These are phyloP conservation scores for Cyanocitta stelleri DNA, from an alignment of 2,113 vertebrate genomes.

Conservation along the genomic window DNA sequence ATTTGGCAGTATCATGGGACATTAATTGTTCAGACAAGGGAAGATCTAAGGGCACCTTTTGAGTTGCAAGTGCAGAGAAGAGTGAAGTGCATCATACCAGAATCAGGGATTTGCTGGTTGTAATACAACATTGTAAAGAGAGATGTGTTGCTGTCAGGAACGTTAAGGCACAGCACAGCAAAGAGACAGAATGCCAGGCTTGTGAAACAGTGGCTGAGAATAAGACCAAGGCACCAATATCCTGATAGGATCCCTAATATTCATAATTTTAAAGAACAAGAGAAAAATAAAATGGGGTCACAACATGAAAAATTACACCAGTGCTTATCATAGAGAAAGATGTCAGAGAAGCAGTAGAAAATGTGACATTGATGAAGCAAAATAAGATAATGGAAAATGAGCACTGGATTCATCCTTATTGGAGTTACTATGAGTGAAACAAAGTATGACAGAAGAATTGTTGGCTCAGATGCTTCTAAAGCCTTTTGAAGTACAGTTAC, in stretches of 20 bases:
- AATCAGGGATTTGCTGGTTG: background rate
- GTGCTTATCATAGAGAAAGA: background rate
- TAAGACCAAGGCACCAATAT: background rate
- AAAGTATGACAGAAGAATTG: background rate
- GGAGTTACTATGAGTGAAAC: background rate
- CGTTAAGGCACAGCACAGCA: background rate
- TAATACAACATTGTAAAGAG: background rate
- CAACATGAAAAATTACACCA: background rate
- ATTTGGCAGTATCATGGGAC: background rate
- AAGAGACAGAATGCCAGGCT: background rate
- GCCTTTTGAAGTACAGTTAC: background rate
- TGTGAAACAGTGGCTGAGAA: background rate
- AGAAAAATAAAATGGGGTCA: background rate
- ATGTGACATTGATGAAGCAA: background rate
- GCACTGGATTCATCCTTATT: background rate
- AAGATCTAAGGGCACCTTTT: background rate
- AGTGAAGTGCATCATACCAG: background rate
- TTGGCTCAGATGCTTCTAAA: background rate
- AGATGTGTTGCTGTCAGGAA: background rate
- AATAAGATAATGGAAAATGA: background rate
- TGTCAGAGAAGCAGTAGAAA: background rate
- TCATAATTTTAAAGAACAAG: background rate
- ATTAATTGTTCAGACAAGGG: background rate
- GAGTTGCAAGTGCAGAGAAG: background rate
- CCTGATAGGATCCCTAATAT: background rate